Percentiles rank a stretch among this genome's conserved stretches.
These are phyloP conservation scores for Patella ulyssiponensis DNA, from an alignment of 2,888 invertebrate species.

Conservation along the genomic window DNA sequence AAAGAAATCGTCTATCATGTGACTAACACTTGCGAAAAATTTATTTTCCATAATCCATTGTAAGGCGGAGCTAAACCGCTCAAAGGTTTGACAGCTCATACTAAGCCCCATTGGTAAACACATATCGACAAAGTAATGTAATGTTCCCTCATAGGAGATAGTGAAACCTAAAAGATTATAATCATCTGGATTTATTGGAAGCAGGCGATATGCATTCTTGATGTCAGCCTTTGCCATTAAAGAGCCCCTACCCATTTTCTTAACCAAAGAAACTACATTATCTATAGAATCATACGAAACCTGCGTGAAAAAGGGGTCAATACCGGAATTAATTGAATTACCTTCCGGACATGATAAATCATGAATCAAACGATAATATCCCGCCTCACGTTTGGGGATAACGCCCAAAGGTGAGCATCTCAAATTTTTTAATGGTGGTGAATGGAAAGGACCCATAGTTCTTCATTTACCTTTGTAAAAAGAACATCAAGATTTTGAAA, in stretches of 20 bases:
- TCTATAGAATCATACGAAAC: conserved; percentile 2
- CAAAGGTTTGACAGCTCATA: neutral
- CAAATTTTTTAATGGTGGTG: neutral
- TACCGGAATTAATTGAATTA: neutral
- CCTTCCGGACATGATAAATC: neutral
- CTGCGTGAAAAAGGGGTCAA: neutral
- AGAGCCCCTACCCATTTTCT: neutral
- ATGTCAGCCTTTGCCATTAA: conserved; percentile 12
- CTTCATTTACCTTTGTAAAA: no score
- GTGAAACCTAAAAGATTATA: neutral
- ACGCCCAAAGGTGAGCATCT: neutral
- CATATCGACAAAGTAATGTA: conserved; percentile 5
- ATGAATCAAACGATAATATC: neutral
- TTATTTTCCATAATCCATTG: conserved; percentile 6
- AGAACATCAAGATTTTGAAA: no score
- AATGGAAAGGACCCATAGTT: neutral
- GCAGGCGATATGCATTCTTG: neutral
- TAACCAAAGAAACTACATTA: neutral
- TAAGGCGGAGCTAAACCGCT: conserved; percentile 10
- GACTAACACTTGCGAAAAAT: neutral
- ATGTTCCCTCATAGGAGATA: neutral
- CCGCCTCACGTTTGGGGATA: neutral
- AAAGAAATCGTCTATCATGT: neutral
- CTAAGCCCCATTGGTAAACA: conserved; percentile 10
- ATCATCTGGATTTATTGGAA: no score